Evolutionary conservation across 1,140 invertebrate species (phyloP), one percentile per base, ranked within the genome.

Genomic region (Harlomillsia oculata): DNA sequence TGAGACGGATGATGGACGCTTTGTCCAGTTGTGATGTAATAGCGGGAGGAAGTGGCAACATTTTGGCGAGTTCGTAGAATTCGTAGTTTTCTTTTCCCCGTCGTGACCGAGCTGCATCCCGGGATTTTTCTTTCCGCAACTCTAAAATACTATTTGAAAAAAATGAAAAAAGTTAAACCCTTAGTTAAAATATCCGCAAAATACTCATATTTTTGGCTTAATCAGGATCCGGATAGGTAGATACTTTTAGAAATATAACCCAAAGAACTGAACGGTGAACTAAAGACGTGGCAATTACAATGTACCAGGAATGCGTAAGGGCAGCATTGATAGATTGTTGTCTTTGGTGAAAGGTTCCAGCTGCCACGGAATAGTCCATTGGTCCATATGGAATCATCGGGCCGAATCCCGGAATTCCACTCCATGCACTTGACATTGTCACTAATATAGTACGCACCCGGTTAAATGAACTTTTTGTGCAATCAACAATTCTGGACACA

Each of bases 1-100:
- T 96, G 67, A 98, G 82, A 69, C 94, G 82, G 76, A 97, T 97
- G 71, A 98, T 96, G 67, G 93, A 97, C 21, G 94, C 94, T 76
- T 98, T 98, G 77, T 98, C 94, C 75, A 97, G 77, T 74, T 97
- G 94, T 62, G 87, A 90, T 62, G 93, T 97, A 72, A 97, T 97
- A 66, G 92, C 93, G 3, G 88, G 84, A 1, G 94, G 93, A 29
- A 97, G 78, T 1, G 94, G 94, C 63, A 98, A 39, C 85, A 98
- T 89, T 76, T 97, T 97, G 57, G 94, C 92, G 72, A 98, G 75
- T 75, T 97, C 93, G 76, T 96, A 96, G 76, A 97, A 98, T 75
- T 97, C 93, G 70, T 88, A 95, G 76, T 98, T 98, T 74, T 97
- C 94, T 69, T 97, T 97, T 23, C 93, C 93, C 32, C 94, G 80